Evolutionary conservation across 2,113 vertebrate genomes (phyloP).

Genomic region (Scomber colias): DNA sequence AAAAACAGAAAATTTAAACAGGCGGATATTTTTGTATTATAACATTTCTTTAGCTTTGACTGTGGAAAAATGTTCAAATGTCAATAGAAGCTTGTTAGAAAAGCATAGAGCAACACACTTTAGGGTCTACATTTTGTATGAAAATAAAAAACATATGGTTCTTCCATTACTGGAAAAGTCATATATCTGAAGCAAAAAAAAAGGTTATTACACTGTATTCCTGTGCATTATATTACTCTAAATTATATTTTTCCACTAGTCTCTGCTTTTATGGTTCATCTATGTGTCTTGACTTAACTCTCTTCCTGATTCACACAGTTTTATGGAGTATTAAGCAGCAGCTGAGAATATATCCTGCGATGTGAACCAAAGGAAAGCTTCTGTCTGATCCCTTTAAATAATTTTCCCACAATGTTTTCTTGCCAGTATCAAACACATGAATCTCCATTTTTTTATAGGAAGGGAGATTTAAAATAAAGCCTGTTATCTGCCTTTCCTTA

Average conservation of each 20-base stretch:
- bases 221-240: neutral
- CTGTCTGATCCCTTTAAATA: constrained; percentile 51
- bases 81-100: too few relatives aligned
- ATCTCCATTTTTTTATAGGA: constrained; percentile 33
- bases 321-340: constrained; percentile 22
- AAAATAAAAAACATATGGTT: constrained; percentile 12
- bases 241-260: neutral
- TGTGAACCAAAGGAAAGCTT: constrained; percentile 37
- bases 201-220: neutral
- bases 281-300: neutral
- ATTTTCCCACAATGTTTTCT: constrained; percentile 55
- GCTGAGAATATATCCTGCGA: constrained; percentile 27
- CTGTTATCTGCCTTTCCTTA: neutral
- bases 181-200: neutral
- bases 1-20: constrained; percentile 36
- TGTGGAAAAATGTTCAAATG: neutral
- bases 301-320: constrained; percentile 29
- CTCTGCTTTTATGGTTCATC: neutral
- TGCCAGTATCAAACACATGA: constrained; percentile 55
- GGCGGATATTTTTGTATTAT: constrained; percentile 18
- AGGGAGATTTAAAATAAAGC: constrained; percentile 32
- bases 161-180: neutral
- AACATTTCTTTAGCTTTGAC: constrained; percentile 1
- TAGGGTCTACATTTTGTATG: neutral
- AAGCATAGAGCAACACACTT: neutral